Evolutionary conservation across 2,888 invertebrate species (phyloP).

Genomic region (Tipula confusa): DNA sequence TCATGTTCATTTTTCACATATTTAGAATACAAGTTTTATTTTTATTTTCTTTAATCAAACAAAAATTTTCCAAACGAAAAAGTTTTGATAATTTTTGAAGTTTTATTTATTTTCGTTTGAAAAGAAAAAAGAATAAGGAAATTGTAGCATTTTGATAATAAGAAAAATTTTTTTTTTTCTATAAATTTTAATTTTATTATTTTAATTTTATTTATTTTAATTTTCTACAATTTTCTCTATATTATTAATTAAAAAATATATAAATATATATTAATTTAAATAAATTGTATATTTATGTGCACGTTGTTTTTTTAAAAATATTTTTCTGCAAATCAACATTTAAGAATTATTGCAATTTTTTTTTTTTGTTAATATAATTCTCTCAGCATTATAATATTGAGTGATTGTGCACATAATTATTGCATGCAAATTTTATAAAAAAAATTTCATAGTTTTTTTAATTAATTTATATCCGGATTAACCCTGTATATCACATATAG

Average conservation of each 20-base stretch:
- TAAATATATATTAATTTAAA: not conserved
- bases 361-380: not conserved
- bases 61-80: not conserved
- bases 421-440: not conserved
- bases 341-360: not conserved
- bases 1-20: not conserved
- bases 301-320: not conserved
- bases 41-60: not conserved
- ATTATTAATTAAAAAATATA: not conserved
- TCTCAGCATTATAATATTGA: not conserved
- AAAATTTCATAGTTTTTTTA: not conserved
- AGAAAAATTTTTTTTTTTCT: not conserved
- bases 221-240: conserved; percentile 1
- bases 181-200: not conserved
- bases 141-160: not conserved
- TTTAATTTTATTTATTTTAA: conserved; percentile 4
- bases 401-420: not conserved
- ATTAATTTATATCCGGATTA: not conserved
- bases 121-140: conserved; percentile 25
- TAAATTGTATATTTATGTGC: too few species aligned
- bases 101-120: not conserved
- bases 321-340: not conserved
- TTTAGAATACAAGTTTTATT: not conserved
- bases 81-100: not conserved
- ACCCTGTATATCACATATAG: not conserved